Evolutionary conservation across 2,113 vertebrate species (phyloP), one percentile per base, ranked within the genome.

Genomic region (Odobenus rosmarus): DNA sequence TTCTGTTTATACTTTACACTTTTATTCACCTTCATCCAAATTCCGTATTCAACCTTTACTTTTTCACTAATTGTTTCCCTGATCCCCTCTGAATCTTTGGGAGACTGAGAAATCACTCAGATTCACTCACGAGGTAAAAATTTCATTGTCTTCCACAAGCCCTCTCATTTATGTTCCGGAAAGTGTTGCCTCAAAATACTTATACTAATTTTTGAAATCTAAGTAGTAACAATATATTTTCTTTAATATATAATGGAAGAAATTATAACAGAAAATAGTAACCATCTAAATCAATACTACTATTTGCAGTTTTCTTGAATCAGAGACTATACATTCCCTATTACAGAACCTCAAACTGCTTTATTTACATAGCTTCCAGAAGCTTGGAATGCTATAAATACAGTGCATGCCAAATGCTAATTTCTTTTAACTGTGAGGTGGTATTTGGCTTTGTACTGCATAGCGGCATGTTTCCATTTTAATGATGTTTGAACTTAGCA

Each of bases 401-500:
- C 1, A 64, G 39, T 36, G 19, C 49, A 74, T 76, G 42, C 28
- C 82, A 90, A 96, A 79, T 12, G 8, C 4, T 92, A 36, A 76
- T 92, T 89, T 91, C 55, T 83, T 87, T 95, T 57, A 87, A 71
- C n/a, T 72, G 19, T 39, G 62, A 87, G 81, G 59, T 90, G 42
- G 15, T 76, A 7, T 95, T 96, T 96, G 87, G 6, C 92, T 96
- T 92, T 85, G 31, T 53, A 67, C 71, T 53, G 19, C 87, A 67
- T 15, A 79, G 36, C 81, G 90, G 67, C 69, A 90, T 87, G 42
- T 76, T 98, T 96, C 86, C 57, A 39, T 93, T 95, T 96, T 95
- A 96, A 97, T 85, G 36, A 71, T 92, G 55, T 42, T 83, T 80
- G 42, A 92, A 96, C 93, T 96, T 95, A 96, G 83, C 94, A 90